Conservation (phyloP, 2,113 vertebrate species). For the Tretioscincus oriximinensis region DNA sequence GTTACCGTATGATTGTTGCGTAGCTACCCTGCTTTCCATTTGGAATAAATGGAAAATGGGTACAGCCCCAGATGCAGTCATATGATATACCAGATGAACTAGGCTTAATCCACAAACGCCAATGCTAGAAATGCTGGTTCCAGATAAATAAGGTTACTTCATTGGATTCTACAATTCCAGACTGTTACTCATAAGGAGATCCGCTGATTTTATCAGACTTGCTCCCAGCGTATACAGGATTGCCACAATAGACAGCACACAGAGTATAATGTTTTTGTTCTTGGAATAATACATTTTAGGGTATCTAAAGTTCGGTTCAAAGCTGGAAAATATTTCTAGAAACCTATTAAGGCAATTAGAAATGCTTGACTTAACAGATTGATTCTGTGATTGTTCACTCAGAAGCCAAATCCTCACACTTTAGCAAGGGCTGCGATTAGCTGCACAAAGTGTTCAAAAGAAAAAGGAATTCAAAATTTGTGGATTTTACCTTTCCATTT, state of each 20-base stretch:
- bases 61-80: no score
- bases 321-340: constrained; percentile 38
- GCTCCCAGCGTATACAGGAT: neutral
- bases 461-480: constrained; percentile 63
- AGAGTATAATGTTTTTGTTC: constrained; percentile 45
- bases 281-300: constrained; percentile 12
- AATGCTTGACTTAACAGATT: constrained; percentile 49
- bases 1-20: no score
- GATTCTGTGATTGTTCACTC: neutral
- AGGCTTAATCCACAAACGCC: no score
- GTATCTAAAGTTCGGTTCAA: constrained; percentile 51
- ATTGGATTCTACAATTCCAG: no score
- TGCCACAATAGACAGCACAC: constrained; percentile 40
- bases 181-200: neutral
- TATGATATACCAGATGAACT: no score
- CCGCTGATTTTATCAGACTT: neutral
- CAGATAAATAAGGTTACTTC: no score
- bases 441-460: constrained; percentile 58
- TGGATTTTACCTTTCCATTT: constrained; percentile 63
- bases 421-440: neutral
- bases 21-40: no score
- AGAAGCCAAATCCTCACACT: neutral
- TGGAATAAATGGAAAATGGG: no score
- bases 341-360: constrained; percentile 47
- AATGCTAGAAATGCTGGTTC: no score